Evolutionary conservation across 2,888 invertebrate genomes (phyloP), one percentile per base, ranked within the genome.

Genomic region (Cartodere bifasciata): DNA sequence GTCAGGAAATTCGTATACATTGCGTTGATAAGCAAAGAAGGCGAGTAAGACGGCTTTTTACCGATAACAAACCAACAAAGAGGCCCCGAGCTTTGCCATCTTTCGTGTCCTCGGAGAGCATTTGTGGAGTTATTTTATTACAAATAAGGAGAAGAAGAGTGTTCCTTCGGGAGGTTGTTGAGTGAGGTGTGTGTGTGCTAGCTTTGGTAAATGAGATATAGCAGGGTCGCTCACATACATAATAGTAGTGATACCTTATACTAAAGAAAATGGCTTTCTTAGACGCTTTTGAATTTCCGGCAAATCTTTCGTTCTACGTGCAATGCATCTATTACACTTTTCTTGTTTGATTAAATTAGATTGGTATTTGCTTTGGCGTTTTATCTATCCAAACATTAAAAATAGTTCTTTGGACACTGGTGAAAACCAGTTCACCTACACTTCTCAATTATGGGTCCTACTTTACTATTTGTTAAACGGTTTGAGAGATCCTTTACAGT

Each of bases 51-150:
- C n/a, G n/a, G n/a, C n/a, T n/a, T n/a, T n/a, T 35, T 5, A 13
- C 37, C 40, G 43, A 43, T 41, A 41, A 40, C 42, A 36, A 38
- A 36, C 38, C 37, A 44, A 44, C 39, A 42, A 44, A 39, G 42
- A 46, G 43, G 50, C 53, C 47, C 43, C 39, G 42, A 53, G 53
- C 48, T 48, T 47, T 49, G 54, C 54, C 56, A 56, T 56, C 55
- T 56, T 55, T 53, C 47, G 45, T 45, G 48, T 58, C 58, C 56
- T 55, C 44, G 41, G 57, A 56, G 59, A 59, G 55, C 56, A 49
- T 58, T 58, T 57, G 56, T 46, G 55, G 58, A 56, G 56, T 60
- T 58, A 60, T 58, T 60, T 60, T 60, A 60, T 60, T 60, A 60
- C 58, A 58, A 58, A 58, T 59, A 60, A 60, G 60, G 58, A 56